These are phyloP conservation scores for Ceyx melanurus DNA, from an alignment of 2,113 vertebrate species.

Conservation along the genomic window DNA sequence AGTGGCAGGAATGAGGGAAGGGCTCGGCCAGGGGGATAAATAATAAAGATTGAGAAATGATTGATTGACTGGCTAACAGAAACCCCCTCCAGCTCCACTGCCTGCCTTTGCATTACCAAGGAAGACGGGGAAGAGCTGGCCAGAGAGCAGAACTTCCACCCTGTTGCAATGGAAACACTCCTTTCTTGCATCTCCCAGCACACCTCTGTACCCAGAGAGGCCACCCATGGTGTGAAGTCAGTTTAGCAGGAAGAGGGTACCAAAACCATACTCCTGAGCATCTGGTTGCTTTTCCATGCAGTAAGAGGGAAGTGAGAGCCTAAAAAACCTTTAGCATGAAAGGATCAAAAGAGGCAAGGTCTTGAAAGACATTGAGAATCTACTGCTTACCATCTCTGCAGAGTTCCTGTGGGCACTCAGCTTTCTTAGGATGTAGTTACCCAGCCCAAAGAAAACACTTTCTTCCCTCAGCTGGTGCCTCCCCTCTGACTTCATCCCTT, in stretches of 20 bases:
- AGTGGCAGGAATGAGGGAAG: background rate
- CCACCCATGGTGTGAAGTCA: background rate
- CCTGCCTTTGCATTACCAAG: background rate
- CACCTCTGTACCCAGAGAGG: background rate
- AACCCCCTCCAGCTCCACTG: background rate
- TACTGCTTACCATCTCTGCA: background rate
- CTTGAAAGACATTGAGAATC: background rate
- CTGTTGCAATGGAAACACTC: fast-evolving
- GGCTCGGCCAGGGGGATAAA: conserved; percentile 27
- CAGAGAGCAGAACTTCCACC: background rate
- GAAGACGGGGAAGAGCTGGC: background rate
- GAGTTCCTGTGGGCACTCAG: background rate
- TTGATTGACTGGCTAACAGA: conserved; percentile 20
- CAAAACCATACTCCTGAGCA: background rate
- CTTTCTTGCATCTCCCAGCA: background rate
- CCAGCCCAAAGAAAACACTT: background rate
- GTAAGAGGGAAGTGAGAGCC: background rate
- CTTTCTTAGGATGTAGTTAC: background rate
- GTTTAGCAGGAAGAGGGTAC: background rate
- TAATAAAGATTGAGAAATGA: conserved; percentile 25
- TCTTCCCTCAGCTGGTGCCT: background rate
- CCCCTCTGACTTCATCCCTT: background rate
- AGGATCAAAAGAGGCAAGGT: background rate
- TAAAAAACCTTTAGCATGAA: background rate
- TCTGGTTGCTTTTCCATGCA: background rate